phyloP scores from a whole-genome alignment of 2,113 vertebrate genomes.

The Anser cygnoides region DNA sequence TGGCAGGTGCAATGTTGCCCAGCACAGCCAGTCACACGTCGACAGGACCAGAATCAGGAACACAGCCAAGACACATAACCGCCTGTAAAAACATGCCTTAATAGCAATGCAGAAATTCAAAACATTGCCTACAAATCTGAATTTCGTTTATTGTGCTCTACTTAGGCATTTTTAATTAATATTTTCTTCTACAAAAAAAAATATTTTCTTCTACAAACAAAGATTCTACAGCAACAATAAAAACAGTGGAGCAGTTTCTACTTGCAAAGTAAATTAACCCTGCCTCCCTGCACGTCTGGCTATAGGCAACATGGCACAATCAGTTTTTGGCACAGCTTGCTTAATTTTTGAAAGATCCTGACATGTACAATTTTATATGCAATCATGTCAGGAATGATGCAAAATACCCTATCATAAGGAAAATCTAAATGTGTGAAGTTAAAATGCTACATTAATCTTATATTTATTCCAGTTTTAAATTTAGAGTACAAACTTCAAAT shows the following conservation, averaged over 20 bases:
- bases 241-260: not conserved
- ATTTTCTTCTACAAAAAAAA: not conserved
- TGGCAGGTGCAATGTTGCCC: fast-evolving
- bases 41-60: not conserved
- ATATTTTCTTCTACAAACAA: not conserved
- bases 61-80: too few relatives aligned
- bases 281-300: not conserved
- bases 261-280: not conserved
- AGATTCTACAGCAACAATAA: not conserved
- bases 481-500: not conserved
- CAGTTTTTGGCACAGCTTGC: not conserved
- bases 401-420: too few relatives aligned
- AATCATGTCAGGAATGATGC: not conserved
- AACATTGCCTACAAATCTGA: not conserved
- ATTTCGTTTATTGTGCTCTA: not conserved
- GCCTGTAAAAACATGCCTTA: fast-evolving
- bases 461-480: not conserved
- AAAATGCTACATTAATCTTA: not conserved
- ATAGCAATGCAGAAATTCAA: not conserved
- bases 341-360: not conserved
- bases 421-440: not conserved
- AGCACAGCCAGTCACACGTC: not conserved
- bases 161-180: not conserved
- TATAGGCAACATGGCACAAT: too few relatives aligned
- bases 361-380: not conserved